Base-by-base conservation (phyloP, 37 sponge, comb jelly and placozoan genomes). In the Cliona cf. orientalis region DNA sequence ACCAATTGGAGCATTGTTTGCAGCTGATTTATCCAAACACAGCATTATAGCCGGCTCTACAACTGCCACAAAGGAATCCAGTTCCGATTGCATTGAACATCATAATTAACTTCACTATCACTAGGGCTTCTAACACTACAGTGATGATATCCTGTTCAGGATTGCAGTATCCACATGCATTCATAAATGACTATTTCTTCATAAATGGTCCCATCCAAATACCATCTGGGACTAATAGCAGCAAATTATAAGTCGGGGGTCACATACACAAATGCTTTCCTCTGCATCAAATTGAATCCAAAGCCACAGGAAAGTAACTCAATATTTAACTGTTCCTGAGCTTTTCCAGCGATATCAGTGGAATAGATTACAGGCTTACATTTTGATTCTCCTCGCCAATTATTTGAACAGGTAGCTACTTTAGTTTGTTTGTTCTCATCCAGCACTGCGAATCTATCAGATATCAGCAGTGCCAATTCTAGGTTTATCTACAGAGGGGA, bases 1-100 rank as follows among this genome's bases (percentile, higher is more conserved):
- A 60, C 29, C 29, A 39, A 33, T 82, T 82, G 0, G 74, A 34
- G 37, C 83, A 82, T 49, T 40, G 1, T 37, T 5, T 2, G 42
- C 83, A 72, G 21, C 83, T 23, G 9, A 49, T 49, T 63, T 45
- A 62, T 6, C 83, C 74, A 42, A 82, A 72, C 5, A 60, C 83
- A 60, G 31, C 42, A 36, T 42, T 61, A n/a, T 41, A 60, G 14
- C 36, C 72, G 38, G 29, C 42, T 32, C 4, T n/a, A 35, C 81
- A 80, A n/a, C 23, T 22, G 2, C 83, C 65, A 56, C 83, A 82
- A 29, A 63, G 46, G 2, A 82, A 23, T 26, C 83, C 83, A 5
- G 42, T 43, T 44, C 83, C 11, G 41, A 2, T 56, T 35, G 34
- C 83, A 82, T 35, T 82, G 83, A 0, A 34, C 40, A 37, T 82